Percentiles rank a stretch among this genome's conserved stretches.
phyloP scores from a whole-genome alignment of 2,888 invertebrate species.

The Axea sp. region DNA sequence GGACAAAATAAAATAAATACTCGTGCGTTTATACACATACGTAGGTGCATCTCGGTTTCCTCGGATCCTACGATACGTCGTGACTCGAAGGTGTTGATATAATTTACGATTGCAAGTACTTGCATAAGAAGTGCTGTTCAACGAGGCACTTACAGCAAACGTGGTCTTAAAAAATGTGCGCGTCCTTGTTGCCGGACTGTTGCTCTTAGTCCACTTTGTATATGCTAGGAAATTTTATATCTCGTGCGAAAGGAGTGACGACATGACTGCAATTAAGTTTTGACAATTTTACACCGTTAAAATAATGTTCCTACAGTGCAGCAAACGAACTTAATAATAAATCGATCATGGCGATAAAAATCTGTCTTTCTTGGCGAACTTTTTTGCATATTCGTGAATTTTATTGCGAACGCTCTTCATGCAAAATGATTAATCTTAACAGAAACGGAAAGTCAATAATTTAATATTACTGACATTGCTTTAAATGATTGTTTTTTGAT shows the following conservation, averaged over 20 bases:
- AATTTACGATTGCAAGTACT: constrained; percentile 72
- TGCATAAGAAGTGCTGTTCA: constrained; percentile 61
- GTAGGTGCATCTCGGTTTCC: constrained; percentile 69
- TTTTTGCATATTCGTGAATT: too few relatives aligned
- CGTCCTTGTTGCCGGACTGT: constrained; percentile 54
- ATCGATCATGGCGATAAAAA: constrained; percentile 10
- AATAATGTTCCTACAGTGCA: constrained; percentile 16
- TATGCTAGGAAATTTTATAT: constrained; percentile 49
- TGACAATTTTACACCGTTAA: constrained; percentile 35
- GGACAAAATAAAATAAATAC: constrained; percentile 17
- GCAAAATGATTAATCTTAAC: too few relatives aligned
- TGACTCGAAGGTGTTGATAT: constrained; percentile 75
- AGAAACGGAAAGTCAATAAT: too few relatives aligned
- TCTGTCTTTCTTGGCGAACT: too few relatives aligned
- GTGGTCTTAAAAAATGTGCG: constrained; percentile 52
- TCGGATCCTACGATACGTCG: constrained; percentile 63
- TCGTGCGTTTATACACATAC: constrained; percentile 39
- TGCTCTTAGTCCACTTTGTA: constrained; percentile 52
- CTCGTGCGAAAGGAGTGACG: constrained; percentile 12
- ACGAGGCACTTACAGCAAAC: constrained; percentile 59
- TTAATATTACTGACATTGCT: too few relatives aligned
- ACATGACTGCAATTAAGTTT: constrained; percentile 45
- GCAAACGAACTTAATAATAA: constrained; percentile 15
- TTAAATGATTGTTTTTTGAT: too few relatives aligned
- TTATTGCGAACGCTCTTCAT: too few relatives aligned